These are phyloP conservation scores for Pygocentrus nattereri DNA, from an alignment of 2,797 vertebrate species.

Conservation along the genomic window DNA sequence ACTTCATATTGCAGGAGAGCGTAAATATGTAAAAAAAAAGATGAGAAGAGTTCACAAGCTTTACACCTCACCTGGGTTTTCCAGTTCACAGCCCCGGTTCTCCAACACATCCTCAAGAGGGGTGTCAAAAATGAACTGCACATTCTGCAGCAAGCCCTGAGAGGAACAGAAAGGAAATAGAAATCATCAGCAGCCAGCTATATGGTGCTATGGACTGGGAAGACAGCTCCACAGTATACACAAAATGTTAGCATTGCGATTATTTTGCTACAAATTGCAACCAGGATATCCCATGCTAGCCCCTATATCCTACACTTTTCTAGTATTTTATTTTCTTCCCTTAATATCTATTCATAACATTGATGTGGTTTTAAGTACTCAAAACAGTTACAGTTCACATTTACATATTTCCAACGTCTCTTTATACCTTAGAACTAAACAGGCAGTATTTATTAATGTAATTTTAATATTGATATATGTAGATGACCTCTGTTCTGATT, in stretches of 20 bases:
- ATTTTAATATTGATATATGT: too few species aligned
- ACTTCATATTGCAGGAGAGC: conserved; percentile 6
- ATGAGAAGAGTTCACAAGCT: conserved; percentile 24
- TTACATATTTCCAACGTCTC: too few species aligned
- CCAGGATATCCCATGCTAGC: neutral
- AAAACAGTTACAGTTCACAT: too few species aligned
- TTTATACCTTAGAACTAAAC: too few species aligned
- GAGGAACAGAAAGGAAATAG: conserved; percentile 31
- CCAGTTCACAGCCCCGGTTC: conserved; percentile 81
- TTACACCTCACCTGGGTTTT: conserved; percentile 78
- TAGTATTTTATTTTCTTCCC: too few species aligned
- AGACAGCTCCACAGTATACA: neutral
- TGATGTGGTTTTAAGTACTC: too few species aligned
- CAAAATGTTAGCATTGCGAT: neutral
- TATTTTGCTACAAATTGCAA: neutral
- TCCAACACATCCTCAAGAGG: conserved; percentile 82
- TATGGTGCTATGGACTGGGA: neutral
- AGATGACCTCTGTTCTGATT: too few species aligned
- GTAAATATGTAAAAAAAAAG: conserved; percentile 39
- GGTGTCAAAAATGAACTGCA: conserved; percentile 81
- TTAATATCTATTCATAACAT: too few species aligned
- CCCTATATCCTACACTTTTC: too few species aligned
- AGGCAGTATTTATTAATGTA: too few species aligned
- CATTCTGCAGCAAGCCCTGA: conserved; percentile 86
- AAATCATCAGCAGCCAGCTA: neutral